Evolutionary conservation across 1,140 invertebrate species (phyloP).

Genomic region (Samia ricini): DNA sequence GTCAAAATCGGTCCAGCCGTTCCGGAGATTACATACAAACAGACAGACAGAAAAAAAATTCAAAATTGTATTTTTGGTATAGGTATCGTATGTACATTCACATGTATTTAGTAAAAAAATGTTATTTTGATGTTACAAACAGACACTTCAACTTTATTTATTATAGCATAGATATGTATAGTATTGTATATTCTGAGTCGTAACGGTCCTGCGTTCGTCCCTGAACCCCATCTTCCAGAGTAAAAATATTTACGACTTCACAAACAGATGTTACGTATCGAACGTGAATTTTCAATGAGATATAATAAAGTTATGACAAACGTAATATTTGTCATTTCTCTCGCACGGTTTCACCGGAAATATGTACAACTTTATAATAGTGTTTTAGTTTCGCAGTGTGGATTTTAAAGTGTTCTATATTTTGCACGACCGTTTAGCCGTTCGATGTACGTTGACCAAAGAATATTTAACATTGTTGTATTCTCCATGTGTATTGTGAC

Average conservation of each 20-base stretch:
- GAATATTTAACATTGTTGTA: not conserved
- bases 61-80: too few relatives aligned
- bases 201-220: slow-evolving; percentile 7
- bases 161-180: too few relatives aligned
- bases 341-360: not conserved
- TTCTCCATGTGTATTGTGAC: not conserved
- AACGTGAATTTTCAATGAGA: slow-evolving; percentile 6
- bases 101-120: too few relatives aligned
- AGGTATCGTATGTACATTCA: too few relatives aligned
- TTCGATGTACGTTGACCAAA: not conserved
- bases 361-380: not conserved
- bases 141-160: too few relatives aligned
- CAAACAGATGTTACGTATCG: not conserved
- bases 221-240: slow-evolving; percentile 1
- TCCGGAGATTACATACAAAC: too few relatives aligned
- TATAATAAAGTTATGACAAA: slow-evolving; percentile 3
- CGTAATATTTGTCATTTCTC: not conserved
- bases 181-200: not conserved
- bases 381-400: not conserved
- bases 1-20: too few relatives aligned
- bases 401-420: not conserved
- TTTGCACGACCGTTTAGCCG: not conserved
- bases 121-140: too few relatives aligned
- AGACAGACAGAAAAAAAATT: too few relatives aligned
- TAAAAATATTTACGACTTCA: not conserved